phyloP scores from a whole-genome alignment of 2,888 invertebrate genomes.

The Sesamia inferens region DNA sequence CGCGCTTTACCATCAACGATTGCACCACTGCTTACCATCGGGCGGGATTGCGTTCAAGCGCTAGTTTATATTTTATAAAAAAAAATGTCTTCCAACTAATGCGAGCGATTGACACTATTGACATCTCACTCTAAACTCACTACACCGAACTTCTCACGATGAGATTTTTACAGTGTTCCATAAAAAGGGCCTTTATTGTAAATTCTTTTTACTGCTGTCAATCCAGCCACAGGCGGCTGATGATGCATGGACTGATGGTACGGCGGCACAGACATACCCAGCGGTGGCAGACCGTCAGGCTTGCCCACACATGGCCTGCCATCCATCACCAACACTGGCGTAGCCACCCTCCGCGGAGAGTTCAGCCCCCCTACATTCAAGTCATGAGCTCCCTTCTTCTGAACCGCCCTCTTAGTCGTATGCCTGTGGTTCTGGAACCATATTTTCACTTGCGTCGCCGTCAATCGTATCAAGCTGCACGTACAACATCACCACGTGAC shows the following conservation, averaged over 20 bases:
- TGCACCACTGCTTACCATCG: too few species aligned
- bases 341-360: conserved; percentile 97
- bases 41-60: too few species aligned
- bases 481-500: not conserved
- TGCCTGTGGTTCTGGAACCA: conserved; percentile 99
- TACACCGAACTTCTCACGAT: too few species aligned
- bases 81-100: too few species aligned
- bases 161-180: not conserved
- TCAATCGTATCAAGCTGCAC: conserved; percentile 95
- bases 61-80: too few species aligned
- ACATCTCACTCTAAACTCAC: too few species aligned
- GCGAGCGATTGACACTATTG: too few species aligned
- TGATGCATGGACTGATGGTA: conserved; percentile 87
- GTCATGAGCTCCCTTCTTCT: conserved; percentile 96
- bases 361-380: conserved; percentile 92
- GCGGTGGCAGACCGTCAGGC: conserved; percentile 87
- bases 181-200: not conserved
- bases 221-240: conserved; percentile 79
- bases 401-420: conserved; percentile 99
- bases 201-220: not conserved
- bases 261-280: conserved; percentile 87
- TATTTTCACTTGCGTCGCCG: conserved; percentile 99
- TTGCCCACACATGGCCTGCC: conserved; percentile 96
- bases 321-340: conserved; percentile 98
- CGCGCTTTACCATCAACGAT: too few species aligned